Evolutionary conservation across 2,797 vertebrate genomes (phyloP), one percentile per base, ranked within the genome.

Genomic region (Furcifer pardalis): DNA sequence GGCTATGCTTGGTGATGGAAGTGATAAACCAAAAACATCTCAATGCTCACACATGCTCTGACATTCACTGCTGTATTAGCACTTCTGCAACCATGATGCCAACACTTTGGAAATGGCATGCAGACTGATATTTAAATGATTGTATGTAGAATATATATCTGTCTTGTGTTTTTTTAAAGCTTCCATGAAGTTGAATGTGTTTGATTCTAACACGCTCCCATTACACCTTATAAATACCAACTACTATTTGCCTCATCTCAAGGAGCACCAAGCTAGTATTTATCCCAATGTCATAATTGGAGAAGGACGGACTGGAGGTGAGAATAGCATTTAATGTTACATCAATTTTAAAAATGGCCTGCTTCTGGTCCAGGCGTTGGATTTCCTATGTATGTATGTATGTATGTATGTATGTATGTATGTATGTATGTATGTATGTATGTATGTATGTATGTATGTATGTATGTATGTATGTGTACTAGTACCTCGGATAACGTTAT

Each of bases 221-320:
- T 0, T 90, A 40, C 91, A 89, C 46, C 89, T 93, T 40, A 84
- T 84, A 88, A 96, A 90, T 79, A 44, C 95, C 2, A 88, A 90
- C 79, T 92, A 93, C 83, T 94, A 94, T 44, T 90, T 99, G 81
- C 97, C 97, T 84, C 97, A 99, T 92, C 96, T 99, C 71, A 93
- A 0, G 84, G 77, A 94, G 1, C 90, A 96, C 56, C 75, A 90
- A 68, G 88, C 93, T 83, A 95, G 95, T 85, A 91, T 98, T 85
- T 91, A 90, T 2, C 97, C 97, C 27, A 95, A 96, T 25, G 76
- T 98, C n/a, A 83, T 97, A 77, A 92, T 97, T 85, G 95, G 97
- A 69, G 93, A 96, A 89, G 94, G 94, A 46, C 97, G 96, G 89
- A 94, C 79, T 66, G 96, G 96, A 90, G 98, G 98, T 98, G 89